Evolutionary conservation across 2,888 invertebrate species (phyloP).

Genomic region (Lepidonotus clava): DNA sequence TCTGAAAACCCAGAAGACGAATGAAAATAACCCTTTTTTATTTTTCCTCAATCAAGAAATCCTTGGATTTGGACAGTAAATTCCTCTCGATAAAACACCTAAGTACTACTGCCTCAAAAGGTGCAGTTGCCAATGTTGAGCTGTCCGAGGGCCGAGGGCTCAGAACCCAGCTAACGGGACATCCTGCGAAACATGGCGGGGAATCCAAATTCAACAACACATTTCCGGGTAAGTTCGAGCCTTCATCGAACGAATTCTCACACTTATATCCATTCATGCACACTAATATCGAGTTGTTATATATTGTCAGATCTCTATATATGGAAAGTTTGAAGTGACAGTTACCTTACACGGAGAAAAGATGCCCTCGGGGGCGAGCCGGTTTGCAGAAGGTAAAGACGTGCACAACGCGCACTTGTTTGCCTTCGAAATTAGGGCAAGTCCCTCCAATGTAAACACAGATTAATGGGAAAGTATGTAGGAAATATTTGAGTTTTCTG

Average conservation of each 20-base stretch:
- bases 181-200: background rate
- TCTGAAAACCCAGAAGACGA: too few species aligned
- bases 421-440: conserved; percentile 2
- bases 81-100: too few species aligned
- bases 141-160: too few species aligned
- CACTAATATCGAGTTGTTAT: background rate
- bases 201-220: conserved; percentile 7
- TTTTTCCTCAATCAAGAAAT: too few species aligned
- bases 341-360: background rate
- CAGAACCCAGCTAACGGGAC: too few species aligned
- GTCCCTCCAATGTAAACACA: conserved; percentile 30
- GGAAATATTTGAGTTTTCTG: background rate
- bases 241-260: background rate
- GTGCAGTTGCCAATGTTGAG: too few species aligned
- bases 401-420: conserved; percentile 42
- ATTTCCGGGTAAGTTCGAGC: background rate
- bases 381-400: too few species aligned
- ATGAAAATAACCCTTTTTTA: too few species aligned
- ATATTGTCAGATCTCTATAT: background rate
- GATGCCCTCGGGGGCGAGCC: too few species aligned
- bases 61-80: too few species aligned
- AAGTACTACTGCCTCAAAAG: too few species aligned
- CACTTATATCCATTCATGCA: background rate
- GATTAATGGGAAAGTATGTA: background rate
- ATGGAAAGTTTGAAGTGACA: background rate